phyloP scores from a whole-genome alignment of 2,113 vertebrate genomes.

The Clinocottus analis region DNA sequence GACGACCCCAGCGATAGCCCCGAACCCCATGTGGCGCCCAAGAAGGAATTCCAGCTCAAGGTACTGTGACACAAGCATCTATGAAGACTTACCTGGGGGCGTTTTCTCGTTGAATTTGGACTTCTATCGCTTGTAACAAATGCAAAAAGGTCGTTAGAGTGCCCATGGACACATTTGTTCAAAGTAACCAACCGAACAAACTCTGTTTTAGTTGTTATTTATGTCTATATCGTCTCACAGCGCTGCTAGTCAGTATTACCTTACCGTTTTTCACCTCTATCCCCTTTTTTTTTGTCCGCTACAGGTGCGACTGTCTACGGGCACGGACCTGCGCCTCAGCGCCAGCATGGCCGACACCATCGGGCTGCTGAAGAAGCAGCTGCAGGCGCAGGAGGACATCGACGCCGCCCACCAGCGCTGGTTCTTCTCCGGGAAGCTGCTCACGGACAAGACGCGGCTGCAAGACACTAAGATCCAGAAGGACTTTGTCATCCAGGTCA shows the following conservation, averaged over 20 bases:
- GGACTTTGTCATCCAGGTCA: conserved; percentile 99
- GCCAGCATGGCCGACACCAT: conserved; percentile 95
- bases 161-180: neutral
- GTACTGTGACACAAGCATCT: conserved; percentile 66
- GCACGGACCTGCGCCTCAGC: conserved; percentile 93
- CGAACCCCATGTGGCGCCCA: conserved; percentile 82
- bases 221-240: neutral
- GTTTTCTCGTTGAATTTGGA: neutral
- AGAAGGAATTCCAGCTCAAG: conserved; percentile 95
- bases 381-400: conserved; percentile 92
- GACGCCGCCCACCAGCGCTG: conserved; percentile 93
- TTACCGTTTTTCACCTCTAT: neutral
- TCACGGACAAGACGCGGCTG: conserved; percentile 95
- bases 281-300: neutral
- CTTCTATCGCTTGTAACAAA: neutral
- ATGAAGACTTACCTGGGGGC: neutral
- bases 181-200: neutral
- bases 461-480: conserved; percentile 99
- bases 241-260: neutral
- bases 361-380: conserved; percentile 95
- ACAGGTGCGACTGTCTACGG: conserved; percentile 90
- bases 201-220: neutral
- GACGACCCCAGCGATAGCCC: conserved; percentile 89
- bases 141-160: too few species aligned
- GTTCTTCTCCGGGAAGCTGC: conserved; percentile 98